phyloP scores from a whole-genome alignment of 2,888 invertebrate species.

The Phyllotreta cruciferae region DNA sequence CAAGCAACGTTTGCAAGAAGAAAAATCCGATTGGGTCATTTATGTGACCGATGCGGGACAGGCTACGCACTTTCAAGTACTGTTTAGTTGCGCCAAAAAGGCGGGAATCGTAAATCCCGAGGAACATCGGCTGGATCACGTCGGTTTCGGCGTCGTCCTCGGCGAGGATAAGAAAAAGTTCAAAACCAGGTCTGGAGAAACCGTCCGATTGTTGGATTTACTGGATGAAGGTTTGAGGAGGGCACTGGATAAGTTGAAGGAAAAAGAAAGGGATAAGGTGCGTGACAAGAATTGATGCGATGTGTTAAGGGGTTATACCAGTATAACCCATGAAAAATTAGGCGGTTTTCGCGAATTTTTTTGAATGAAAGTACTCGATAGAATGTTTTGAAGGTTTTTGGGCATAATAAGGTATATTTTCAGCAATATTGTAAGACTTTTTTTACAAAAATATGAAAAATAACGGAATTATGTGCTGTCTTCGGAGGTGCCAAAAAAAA shows the following conservation, averaged over 20 bases:
- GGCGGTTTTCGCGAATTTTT: too few species aligned
- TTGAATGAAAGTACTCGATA: too few species aligned
- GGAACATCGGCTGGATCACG: constrained; percentile 81
- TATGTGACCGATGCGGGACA: constrained; percentile 97
- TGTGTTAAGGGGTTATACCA: neutral
- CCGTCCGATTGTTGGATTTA: constrained; percentile 81
- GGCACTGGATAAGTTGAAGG: constrained; percentile 80
- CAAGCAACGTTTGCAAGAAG: constrained; percentile 81
- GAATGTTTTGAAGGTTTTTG: too few species aligned
- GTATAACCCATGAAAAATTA: too few species aligned
- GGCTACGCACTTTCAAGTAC: constrained; percentile 73
- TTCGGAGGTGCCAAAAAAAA: too few species aligned
- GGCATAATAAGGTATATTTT: too few species aligned
- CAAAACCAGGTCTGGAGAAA: constrained; percentile 97
- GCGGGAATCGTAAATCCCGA: constrained; percentile 73
- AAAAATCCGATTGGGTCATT: constrained; percentile 87
- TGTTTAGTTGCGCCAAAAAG: constrained; percentile 81
- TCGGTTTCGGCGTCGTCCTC: constrained; percentile 95
- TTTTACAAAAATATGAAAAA: too few species aligned
- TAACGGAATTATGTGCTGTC: too few species aligned
- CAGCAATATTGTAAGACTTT: too few species aligned
- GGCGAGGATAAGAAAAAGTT: constrained; percentile 99
- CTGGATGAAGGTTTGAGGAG: constrained; percentile 90
- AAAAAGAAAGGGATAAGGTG: constrained; percentile 86
- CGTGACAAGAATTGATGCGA: constrained; percentile 2